Evolutionary conservation across 2,888 invertebrate genomes (phyloP), one percentile per base, ranked within the genome.

Genomic region (Habroteleia sp.): DNA sequence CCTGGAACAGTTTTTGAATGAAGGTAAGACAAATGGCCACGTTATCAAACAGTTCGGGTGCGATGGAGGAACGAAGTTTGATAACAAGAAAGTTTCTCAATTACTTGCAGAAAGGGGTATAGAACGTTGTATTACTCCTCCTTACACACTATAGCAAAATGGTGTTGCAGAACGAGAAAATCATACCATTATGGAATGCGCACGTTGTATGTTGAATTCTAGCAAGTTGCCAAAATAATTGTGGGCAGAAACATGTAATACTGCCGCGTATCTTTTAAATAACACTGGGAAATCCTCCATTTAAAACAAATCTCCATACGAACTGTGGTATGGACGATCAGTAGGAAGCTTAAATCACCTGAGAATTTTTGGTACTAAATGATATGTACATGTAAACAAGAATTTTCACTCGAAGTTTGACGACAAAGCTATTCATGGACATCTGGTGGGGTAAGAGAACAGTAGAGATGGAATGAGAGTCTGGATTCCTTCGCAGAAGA

Each of bases 331-430:
- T 23, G 77, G 75, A 10, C 72, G 76, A 58, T 76, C 73, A 46
- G 73, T 77, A 3, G 37, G 33, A n/a, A 75, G 69, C 39, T 65
- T 82, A 6, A 46, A 68, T 25, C 79, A 81, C 66, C 63, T 81
- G 10, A 48, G 76, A 41, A 76, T 82, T 17, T 74, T 82, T 56
- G 79, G 78, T 16, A 78, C 69, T 4, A 44, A 69, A 10, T 69
- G 58, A 33, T 73, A 77, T 66, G 76, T 72, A 13, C 80, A 83
- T 68, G 44, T 81, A 42, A 77, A 80, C 13, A 76, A 60, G 31
- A 76, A 79, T 44, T 78, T 78, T 33, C 65, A 81, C 44, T 54
- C 52, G 35, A 84, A 83, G 60, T 79, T 81, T 80, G 82, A 82
- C 44, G 42, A 68, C 27, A 83, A 84, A 39, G 81, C 80, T 14